Base-by-base conservation (phyloP, 1,140 invertebrate species). In the Penaeus chinensis region DNA sequence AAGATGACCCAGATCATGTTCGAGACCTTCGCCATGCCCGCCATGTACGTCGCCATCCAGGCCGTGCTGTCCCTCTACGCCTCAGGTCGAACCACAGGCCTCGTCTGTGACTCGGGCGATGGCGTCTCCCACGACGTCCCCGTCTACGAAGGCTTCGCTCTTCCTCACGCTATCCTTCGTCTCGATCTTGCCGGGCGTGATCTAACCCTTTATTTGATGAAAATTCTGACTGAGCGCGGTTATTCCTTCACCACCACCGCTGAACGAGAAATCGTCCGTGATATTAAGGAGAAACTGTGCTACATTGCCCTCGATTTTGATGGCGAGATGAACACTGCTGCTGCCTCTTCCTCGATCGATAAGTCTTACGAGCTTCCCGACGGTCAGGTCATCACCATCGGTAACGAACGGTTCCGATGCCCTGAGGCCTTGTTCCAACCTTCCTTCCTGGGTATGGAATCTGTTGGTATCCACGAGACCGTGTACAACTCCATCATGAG, bases 211-310 rank as follows among this genome's bases (percentile, higher is more conserved):
- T 98, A 97, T 94, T 95, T 97, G 93, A 98, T 98, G 96, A 97
- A 97, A 94, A 98, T 99, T 94, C 94, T 98, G 90, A 98, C 96
- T 91, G 97, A 99, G 94, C 94, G 97, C 92, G 98, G 97, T 90
- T 98, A 99, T 94, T 97, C 96, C 20, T 99, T 99, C 95, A 54
- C 54, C 54, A 54, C 54, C 54, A 54, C 54, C 54, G 54, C 54
- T 2, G 54, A 54, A 13, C 5, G 54, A 11, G 54, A 54, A 54
- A 54, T 54, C 54, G 54, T 54, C 16, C 54, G 54, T 54, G 54
- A 54, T 8, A 54, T 54, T 8, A 54, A 54, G 54, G 54, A 54
- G 16, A 54, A 54, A 16, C 16, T 54, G 54, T 54, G 54, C 16
- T 54, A 54, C 54, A 54, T 54, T 54, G 54, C 54, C 54, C 54